Base-by-base conservation (phyloP, 92 coral and sea anemone genomes). In the Phenganax subtilis region DNA sequence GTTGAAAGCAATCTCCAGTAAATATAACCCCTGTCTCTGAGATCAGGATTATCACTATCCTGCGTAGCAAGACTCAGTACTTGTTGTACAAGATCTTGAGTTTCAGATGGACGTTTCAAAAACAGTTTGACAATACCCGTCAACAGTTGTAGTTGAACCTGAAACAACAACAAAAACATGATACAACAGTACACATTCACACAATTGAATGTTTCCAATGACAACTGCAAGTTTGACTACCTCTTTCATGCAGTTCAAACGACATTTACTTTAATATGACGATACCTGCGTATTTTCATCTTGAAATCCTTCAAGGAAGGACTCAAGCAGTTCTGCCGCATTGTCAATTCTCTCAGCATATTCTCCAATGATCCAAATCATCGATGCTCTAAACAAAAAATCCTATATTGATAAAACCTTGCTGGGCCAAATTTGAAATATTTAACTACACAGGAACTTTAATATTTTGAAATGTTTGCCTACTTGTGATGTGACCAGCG, bases 301-400 rank as follows among this genome's bases (percentile, higher is more conserved):
- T 86, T 96, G 99, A 86, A 96, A 96, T 25, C 99, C 99, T 75
- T 96, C 99, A 78, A 96, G 87, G 89, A 96, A 96, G n/a, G 99
- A 96, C 81, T 96, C 99, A 64, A 96, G 88, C 53, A 96, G 89
- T 65, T 96, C 99, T 44, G 99, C 89, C 6, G 99, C 99, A 87
- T 96, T 96, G 85, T 96, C 99, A 83, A 96, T 96, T 57, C 99
- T 88, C 84, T 96, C 99, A 3, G 99, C 99, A 88, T 96, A 96
- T 75, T 96, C 99, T 66, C 99, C 99, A 86, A 96, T 96, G 72
- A 96, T 96, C 99, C 99, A 96, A 78, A 96, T 96, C 99, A 96
- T 96, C n/a, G 99, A 96, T 14, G 99, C 99, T 71, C 99, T 93
- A 57, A 14, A 64, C 57, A 11, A 52, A 58, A 7, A 17, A 47